Base-by-base conservation (phyloP, 2,113 vertebrate genomes). In the Boulengerochromis microlepis region DNA sequence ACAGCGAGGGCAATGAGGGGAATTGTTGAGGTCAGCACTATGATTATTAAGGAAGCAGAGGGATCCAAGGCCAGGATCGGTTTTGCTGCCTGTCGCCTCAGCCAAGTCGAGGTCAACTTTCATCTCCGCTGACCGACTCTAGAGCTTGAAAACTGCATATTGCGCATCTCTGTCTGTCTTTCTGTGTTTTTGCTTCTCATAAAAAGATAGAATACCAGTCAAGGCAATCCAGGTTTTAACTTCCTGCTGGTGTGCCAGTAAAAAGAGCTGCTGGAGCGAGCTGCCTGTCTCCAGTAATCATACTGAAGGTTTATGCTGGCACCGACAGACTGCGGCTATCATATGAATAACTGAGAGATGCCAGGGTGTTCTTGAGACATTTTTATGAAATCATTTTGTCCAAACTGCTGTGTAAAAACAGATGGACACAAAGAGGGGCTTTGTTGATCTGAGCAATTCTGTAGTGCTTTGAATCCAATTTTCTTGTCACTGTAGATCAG, bases 281-380 rank as follows among this genome's bases (percentile, higher is more conserved):
- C 86, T 26, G 54, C 45, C 74, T 80, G 89, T 93, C 90, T 93
- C 92, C 90, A 85, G 86, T 56, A 90, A 92, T 94, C 89, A 85
- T 29, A 86, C 82, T 85, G 59, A 90, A 82, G 82, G 89, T 94
- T 96, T 92, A 85, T 93, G 76, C 94, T 94, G 95, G 92, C 93
- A 92, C 69, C 19, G 10, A n/a, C 83, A 26, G 64, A 81, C 76
- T 59, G 31, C 13, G 57, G 81, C 71, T 91, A 81, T 92, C 87
- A 31, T 81, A 88, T 91, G 89, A 95, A 91, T 89, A 80, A 85
- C 86, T 91, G 83, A 29, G 50, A 88, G 84, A 57, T 88, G 74
- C 87, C 84, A 80, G 59, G 13, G 31, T 80, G 71, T 64, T 64
- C 22, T 33, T 50, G 47, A 86, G 81, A 90, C 56, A 86, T 89